Conservation (phyloP, 2,113 vertebrate genomes). For the Tragulus kanchil region DNA sequence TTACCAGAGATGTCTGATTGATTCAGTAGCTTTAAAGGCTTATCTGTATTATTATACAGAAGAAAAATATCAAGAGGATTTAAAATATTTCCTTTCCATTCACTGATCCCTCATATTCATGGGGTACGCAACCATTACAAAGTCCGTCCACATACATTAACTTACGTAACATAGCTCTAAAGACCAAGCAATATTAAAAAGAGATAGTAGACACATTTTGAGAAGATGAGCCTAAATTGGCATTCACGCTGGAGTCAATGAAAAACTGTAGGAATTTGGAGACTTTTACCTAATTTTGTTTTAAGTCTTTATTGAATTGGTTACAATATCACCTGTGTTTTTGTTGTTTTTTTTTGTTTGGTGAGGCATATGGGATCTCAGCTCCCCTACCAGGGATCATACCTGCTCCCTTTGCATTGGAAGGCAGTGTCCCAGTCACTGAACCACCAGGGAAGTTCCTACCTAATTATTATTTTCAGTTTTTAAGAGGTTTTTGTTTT, state of each 20-base stretch:
- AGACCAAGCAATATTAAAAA: not conserved
- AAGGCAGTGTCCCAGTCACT: no score
- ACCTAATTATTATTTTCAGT: not conserved
- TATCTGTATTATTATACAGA: not conserved
- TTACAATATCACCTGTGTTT: no score
- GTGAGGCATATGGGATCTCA: no score
- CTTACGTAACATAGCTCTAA: not conserved
- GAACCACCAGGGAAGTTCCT: not conserved
- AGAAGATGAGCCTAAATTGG: not conserved
- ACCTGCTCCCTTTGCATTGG: no score
- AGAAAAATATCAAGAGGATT: not conserved
- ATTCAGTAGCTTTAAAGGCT: constrained; percentile 40
- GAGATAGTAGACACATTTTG: not conserved
- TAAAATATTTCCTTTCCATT: constrained; percentile 33
- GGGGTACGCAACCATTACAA: not conserved
- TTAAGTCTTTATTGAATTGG: no score
- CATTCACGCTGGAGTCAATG: not conserved
- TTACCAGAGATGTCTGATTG: not conserved
- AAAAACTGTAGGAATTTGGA: constrained; percentile 1
- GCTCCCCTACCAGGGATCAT: no score
- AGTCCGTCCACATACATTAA: not conserved
- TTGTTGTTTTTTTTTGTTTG: no score
- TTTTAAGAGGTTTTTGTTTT: constrained; percentile 19
- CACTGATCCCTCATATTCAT: not conserved
- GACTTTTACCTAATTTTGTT: not conserved